These are phyloP conservation scores for Volucella bombylans DNA, from an alignment of 2,888 invertebrate species.

Conservation along the genomic window DNA sequence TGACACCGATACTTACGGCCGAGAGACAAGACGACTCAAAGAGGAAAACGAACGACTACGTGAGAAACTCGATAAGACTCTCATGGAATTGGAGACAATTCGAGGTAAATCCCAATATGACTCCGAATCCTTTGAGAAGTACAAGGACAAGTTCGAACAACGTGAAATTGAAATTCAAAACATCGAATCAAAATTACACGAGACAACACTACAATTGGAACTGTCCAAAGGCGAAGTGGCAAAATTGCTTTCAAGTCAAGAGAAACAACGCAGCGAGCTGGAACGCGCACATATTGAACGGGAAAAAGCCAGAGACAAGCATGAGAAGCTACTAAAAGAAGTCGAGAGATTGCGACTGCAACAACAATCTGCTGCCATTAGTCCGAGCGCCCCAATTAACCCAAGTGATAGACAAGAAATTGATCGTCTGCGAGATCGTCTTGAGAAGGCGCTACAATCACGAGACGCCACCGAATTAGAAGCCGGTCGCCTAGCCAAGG, in stretches of 20 bases:
- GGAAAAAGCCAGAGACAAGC: constrained; percentile 92
- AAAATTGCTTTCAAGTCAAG: constrained; percentile 89
- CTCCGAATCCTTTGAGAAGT: constrained; percentile 88
- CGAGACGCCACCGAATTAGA: constrained; percentile 93
- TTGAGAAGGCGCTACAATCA: constrained; percentile 89
- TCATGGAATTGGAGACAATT: constrained; percentile 90
- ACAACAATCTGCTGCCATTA: constrained; percentile 83
- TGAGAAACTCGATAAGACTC: constrained; percentile 90
- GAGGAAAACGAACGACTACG: constrained; percentile 91
- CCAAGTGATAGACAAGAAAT: constrained; percentile 89
- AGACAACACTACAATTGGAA: constrained; percentile 91
- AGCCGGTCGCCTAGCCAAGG: constrained; percentile 91
- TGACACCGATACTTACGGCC: constrained; percentile 90
- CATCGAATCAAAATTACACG: constrained; percentile 90
- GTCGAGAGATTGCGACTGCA: constrained; percentile 85
- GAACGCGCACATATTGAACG: constrained; percentile 94
- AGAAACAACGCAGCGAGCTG: constrained; percentile 90
- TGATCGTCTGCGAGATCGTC: constrained; percentile 91
- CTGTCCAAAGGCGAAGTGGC: constrained; percentile 90
- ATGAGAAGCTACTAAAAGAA: constrained; percentile 89
- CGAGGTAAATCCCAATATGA: constrained; percentile 91
- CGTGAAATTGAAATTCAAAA: constrained; percentile 89
- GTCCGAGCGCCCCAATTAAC: constrained; percentile 84
- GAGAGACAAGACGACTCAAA: constrained; percentile 90
- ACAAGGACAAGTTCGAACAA: constrained; percentile 89